Evolutionary conservation across 1,140 invertebrate species (phyloP).

Genomic region (Microplitis mediator): DNA sequence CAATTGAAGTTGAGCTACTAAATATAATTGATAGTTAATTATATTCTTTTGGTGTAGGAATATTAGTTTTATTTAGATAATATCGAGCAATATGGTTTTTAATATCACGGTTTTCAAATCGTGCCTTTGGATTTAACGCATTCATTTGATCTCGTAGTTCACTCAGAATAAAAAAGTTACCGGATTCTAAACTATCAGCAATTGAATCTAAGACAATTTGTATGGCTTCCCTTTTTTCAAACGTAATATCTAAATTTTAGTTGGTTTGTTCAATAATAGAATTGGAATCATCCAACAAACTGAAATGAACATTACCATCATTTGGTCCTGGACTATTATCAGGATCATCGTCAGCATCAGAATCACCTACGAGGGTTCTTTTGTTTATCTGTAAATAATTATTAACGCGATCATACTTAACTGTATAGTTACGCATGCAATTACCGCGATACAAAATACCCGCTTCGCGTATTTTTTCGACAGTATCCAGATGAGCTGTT

Average conservation of each 20-base stretch:
- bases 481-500: background rate
- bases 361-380: background rate
- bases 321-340: background rate
- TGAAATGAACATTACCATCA: background rate
- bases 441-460: slow-evolving; percentile 6
- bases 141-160: background rate
- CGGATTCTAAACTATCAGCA: background rate
- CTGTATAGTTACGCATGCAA: slow-evolving; percentile 1
- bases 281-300: background rate
- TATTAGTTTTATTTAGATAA: background rate
- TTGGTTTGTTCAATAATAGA: background rate
- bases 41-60: background rate
- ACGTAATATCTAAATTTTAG: background rate
- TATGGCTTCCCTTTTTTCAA: background rate
- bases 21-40: background rate
- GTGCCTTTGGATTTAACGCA: background rate
- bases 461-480: background rate
- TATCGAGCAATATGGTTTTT: background rate
- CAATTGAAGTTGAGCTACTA: background rate
- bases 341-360: background rate
- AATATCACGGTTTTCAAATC: background rate
- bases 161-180: background rate
- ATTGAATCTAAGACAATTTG: background rate
- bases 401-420: background rate
- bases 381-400: background rate